These are phyloP conservation scores for Drosophila rubida DNA, from an alignment of 2,888 invertebrate genomes.

Conservation along the genomic window DNA sequence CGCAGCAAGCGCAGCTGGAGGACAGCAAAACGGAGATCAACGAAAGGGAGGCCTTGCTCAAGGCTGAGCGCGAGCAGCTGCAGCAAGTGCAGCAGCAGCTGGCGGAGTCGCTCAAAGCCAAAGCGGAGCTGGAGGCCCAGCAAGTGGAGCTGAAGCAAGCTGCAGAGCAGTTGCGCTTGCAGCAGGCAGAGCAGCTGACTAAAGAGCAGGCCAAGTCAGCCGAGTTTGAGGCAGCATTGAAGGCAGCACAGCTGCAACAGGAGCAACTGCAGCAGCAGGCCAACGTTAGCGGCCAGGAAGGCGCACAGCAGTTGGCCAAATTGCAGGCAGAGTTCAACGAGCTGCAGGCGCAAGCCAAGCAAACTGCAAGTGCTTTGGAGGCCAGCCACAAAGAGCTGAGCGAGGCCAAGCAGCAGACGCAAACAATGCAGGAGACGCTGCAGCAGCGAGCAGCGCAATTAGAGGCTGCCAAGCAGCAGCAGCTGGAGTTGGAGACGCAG, in stretches of 20 bases:
- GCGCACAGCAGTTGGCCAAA: constrained; percentile 42
- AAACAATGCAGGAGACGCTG: constrained; percentile 51
- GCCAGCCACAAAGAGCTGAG: constrained; percentile 24
- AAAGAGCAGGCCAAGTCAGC: not conserved
- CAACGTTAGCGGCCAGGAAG: constrained; percentile 30
- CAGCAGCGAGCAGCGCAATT: constrained; percentile 58
- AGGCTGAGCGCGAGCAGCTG: not conserved
- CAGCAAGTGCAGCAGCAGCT: constrained; percentile 44
- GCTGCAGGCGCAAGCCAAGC: constrained; percentile 26
- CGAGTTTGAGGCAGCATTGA: constrained; percentile 14
- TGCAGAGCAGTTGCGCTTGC: too few species aligned
- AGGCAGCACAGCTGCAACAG: constrained; percentile 31
- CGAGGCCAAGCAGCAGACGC: constrained; percentile 39
- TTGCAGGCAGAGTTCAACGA: constrained; percentile 47
- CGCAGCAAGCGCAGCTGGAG: not conserved
- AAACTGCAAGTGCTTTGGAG: constrained; percentile 15
- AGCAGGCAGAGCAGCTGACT: constrained; percentile 31
- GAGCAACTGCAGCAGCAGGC: constrained; percentile 54
- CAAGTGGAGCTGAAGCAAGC: constrained; percentile 51
- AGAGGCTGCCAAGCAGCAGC: constrained; percentile 27
- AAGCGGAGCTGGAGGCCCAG: constrained; percentile 33
- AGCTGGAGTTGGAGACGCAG: constrained; percentile 53
- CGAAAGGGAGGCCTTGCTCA: constrained; percentile 21
- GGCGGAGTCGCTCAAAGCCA: constrained; percentile 29
- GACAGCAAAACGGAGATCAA: not conserved